Evolutionary conservation across 2,113 vertebrate species (phyloP), one percentile per base, ranked within the genome.

Genomic region (Galbula dea): DNA sequence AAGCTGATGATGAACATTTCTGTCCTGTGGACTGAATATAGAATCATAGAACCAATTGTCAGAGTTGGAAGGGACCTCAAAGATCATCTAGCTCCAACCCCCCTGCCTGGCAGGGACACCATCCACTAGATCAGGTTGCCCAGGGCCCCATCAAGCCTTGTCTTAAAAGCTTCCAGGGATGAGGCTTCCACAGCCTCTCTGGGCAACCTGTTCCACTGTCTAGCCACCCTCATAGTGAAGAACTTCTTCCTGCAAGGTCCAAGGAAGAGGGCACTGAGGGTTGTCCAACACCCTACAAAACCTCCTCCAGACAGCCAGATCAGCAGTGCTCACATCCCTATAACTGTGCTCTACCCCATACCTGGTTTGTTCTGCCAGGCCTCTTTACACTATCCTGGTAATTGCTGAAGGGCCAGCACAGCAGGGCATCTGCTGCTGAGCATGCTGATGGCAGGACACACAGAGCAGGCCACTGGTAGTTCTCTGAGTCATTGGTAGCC

Each of bases 221-320:
- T n/a, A n/a, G n/a, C n/a, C n/a, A n/a, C n/a, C n/a, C n/a, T n/a
- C n/a, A n/a, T n/a, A n/a, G n/a, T n/a, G n/a, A n/a, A n/a, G n/a
- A n/a, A n/a, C n/a, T n/a, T n/a, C n/a, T n/a, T n/a, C n/a, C 27
- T 17, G 27, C 46, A 37, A 74, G 46, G 12, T 63, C 39, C 3
- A 1, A 3, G 21, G 23, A 69, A 41, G 21, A 1, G 1, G 0
- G 32, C 0, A 0, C 48, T 9, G 71, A 52, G 45, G 32, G 12
- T 29, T 22, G 2, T 26, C 66, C 74, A 34, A 58, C 36, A 43
- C 85, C 49, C 34, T 30, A 3, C 45, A 66, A 65, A 30, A 36
- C 27, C 21, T 79, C n/a, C 9, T 54, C 9, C 5, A 14, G 43
- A 24, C 1, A 4, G 51, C 39, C 52, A 26, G 6, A 45, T 52